Conservation (phyloP, 1,140 invertebrate genomes). For the Macrocentrus cingulum region DNA sequence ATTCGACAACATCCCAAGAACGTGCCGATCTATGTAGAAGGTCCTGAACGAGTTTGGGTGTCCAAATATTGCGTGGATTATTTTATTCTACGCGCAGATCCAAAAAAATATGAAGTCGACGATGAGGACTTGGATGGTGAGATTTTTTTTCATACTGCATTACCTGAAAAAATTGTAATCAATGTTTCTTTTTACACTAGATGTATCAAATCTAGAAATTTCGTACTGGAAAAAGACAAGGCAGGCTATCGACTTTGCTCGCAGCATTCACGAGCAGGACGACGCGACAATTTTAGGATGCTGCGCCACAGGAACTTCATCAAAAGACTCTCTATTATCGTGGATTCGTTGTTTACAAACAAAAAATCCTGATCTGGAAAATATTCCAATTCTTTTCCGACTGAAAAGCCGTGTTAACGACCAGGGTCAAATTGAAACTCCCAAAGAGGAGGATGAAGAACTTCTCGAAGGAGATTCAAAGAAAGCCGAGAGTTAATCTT, state of each 20-base stretch:
- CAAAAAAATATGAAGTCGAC: constrained; percentile 45
- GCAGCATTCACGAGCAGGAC: constrained; percentile 86
- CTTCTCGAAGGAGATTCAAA: too few species aligned
- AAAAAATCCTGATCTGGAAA: constrained; percentile 72
- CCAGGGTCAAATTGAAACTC: constrained; percentile 20
- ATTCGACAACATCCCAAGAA: constrained; percentile 70
- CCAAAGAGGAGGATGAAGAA: too few species aligned
- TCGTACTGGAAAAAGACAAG: constrained; percentile 58
- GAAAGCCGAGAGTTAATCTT: too few species aligned
- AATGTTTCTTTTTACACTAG: constrained; percentile 63
- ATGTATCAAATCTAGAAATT: constrained; percentile 68
- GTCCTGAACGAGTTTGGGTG: constrained; percentile 82
- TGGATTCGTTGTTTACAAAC: constrained; percentile 88
- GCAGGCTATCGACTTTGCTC: constrained; percentile 51
- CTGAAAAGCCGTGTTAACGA: constrained; percentile 32
- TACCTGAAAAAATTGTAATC: too few species aligned
- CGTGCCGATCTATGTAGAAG: constrained; percentile 82
- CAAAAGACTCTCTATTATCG: constrained; percentile 84
- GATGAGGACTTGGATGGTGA: constrained; percentile 68
- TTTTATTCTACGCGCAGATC: constrained; percentile 78
- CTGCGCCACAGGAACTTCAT: constrained; percentile 87
- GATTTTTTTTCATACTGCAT: too few species aligned
- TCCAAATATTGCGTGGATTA: constrained; percentile 76
- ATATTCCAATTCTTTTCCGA: constrained; percentile 80
- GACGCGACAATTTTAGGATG: constrained; percentile 88